Evolutionary conservation across 2,797 vertebrate genomes (phyloP), one percentile per base, ranked within the genome.

Genomic region (Channa striata): DNA sequence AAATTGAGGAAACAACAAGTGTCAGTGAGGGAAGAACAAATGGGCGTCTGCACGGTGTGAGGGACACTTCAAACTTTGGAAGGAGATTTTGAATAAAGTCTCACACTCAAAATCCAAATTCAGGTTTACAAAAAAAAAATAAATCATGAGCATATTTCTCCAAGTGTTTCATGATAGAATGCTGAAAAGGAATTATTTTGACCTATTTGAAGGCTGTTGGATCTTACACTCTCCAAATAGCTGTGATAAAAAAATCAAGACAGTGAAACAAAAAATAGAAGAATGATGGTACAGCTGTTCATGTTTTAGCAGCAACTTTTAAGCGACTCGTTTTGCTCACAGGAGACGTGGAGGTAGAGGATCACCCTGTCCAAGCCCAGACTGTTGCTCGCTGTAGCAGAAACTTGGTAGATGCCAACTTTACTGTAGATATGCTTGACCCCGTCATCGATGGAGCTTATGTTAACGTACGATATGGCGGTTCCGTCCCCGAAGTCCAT

Each of bases 401-500:
- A 93, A 78, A 98, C 96, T 62, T 96, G 94, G 86, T 96, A 98
- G 87, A 98, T 97, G 80, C 96, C 96, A 82, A 97, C 96, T 0
- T 93, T 96, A 77, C 91, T 94, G 88, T 96, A 98, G 78, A 94
- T 72, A 0, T 98, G 96, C 64, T 94, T 97, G 90, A 97, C 94
- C 11, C 96, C 96, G 9, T 97, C 96, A 39, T 97, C 96, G 37
- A 94, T 97, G 5, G 96, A 97, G 88, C 95, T 98, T 61, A 97
- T 94, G 80, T 98, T 98, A 42, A 95, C 95, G 0, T 97, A 98
- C 0, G 96, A 97, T 59, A 96, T 94, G 1, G 96, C 88, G 0
- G 95, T 96, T 30, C 96, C 96, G 0, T 98, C 96, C 0, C 96
- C 96, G n/a, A 98, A 98, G 86, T 98, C 96, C 90, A 97, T 94